phyloP scores from a whole-genome alignment of 2,113 vertebrate species.

The Mionectes macconnelli region DNA sequence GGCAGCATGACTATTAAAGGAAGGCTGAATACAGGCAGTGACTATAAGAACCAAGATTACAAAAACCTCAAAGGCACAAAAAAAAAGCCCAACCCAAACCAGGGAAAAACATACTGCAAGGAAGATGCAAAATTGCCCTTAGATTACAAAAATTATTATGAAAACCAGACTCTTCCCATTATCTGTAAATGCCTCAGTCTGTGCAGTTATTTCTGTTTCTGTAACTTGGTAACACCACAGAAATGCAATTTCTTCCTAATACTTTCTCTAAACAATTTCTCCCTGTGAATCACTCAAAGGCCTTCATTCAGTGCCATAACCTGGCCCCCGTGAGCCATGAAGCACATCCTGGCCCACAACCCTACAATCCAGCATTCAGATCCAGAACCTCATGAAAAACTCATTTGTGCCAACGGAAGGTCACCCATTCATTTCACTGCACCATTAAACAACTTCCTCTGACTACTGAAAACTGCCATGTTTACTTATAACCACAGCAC shows the following conservation, averaged over 20 bases:
- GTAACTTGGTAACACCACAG: neutral
- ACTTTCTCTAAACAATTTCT: neutral
- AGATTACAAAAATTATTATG: neutral
- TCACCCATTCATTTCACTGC: neutral
- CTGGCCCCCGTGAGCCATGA: neutral
- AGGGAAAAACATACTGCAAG: neutral
- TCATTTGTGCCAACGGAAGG: neutral
- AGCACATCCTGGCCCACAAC: neutral
- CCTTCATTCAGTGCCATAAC: neutral
- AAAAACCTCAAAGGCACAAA: neutral
- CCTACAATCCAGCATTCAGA: neutral
- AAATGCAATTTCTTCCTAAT: neutral
- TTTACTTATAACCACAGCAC: constrained; percentile 30
- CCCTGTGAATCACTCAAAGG: neutral
- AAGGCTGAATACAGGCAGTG: neutral
- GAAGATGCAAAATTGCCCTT: neutral
- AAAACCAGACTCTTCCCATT: neutral
- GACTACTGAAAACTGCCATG: neutral
- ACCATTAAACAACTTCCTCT: constrained; percentile 3
- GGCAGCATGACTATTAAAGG: neutral
- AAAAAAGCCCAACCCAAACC: neutral
- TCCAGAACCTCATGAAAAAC: neutral
- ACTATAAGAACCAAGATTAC: neutral
- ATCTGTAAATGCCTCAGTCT: neutral
- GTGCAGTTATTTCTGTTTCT: neutral